Evolutionary conservation across 1,140 invertebrate genomes (phyloP).

Genomic region (Hylaeus anthracinus): DNA sequence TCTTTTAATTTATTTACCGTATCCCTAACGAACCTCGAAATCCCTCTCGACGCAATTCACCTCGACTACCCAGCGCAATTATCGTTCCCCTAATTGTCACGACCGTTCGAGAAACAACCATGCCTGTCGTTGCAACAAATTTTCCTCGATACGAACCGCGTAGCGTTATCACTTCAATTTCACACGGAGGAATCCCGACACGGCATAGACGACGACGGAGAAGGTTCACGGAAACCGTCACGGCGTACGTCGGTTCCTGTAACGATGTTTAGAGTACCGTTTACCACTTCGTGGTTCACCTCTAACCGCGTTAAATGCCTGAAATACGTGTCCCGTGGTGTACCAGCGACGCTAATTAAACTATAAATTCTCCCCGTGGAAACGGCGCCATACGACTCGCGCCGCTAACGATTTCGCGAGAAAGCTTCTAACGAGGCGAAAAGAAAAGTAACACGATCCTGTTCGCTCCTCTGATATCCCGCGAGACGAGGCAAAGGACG

Average conservation of each 20-base stretch:
- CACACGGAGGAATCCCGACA: neutral
- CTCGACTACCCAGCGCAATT: too few species aligned
- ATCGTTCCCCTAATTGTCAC: neutral
- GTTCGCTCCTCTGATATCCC: neutral
- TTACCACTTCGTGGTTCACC: neutral
- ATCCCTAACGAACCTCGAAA: too few species aligned
- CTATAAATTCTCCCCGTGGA: slow-evolving; percentile 45
- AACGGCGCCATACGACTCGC: slow-evolving; percentile 27
- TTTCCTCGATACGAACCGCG: neutral
- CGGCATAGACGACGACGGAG: neutral
- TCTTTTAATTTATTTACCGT: too few species aligned
- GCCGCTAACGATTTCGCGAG: slow-evolving; percentile 43
- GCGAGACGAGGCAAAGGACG: neutral
- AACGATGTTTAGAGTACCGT: neutral
- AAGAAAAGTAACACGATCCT: slow-evolving; percentile 29
- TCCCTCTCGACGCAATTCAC: too few species aligned
- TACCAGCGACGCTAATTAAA: slow-evolving; percentile 38
- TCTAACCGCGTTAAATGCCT: slow-evolving; percentile 18
- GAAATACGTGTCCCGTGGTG: slow-evolving; percentile 32
- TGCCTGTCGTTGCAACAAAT: neutral
- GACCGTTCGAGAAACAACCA: neutral
- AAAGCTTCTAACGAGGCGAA: slow-evolving; percentile 41
- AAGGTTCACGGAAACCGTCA: neutral
- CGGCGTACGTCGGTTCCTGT: neutral
- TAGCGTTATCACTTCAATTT: neutral